Evolutionary conservation across 2,113 vertebrate genomes (phyloP).

Genomic region (Tachysurus vachellii): DNA sequence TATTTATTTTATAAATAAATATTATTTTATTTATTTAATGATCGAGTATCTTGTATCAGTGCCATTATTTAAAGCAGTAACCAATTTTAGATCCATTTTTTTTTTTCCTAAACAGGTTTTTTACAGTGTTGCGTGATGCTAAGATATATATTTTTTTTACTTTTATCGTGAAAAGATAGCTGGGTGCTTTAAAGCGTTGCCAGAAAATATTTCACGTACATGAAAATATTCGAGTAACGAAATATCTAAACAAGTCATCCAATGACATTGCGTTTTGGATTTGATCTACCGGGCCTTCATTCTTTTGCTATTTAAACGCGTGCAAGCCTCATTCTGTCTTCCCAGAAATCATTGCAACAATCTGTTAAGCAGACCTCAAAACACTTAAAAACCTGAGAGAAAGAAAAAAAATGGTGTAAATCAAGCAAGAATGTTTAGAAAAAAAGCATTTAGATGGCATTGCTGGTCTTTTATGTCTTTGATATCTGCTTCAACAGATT

Average conservation of each 20-base stretch:
- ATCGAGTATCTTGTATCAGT: neutral
- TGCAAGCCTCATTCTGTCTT: conserved; percentile 75
- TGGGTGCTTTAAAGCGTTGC: conserved; percentile 68
- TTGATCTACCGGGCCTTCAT: conserved; percentile 78
- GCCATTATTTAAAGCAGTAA: neutral
- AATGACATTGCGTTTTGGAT: conserved; percentile 70
- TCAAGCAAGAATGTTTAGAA: conserved; percentile 73
- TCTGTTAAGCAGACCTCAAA: conserved; percentile 78
- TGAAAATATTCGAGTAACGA: conserved; percentile 67
- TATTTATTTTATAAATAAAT: too few relatives aligned
- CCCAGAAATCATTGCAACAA: conserved; percentile 76
- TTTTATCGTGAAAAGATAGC: conserved; percentile 46
- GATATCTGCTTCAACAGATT: conserved; percentile 69
- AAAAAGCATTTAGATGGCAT: conserved; percentile 67
- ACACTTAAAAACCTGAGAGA: conserved; percentile 67
- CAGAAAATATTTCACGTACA: conserved; percentile 63
- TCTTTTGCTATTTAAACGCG: conserved; percentile 72
- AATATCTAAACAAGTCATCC: conserved; percentile 66
- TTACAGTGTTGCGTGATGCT: conserved; percentile 15
- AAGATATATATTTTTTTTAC: conserved; percentile 20
- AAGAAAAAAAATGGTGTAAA: conserved; percentile 70
- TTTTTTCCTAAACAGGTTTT: neutral
- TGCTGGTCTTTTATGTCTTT: conserved; percentile 74
- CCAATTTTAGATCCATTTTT: conserved; percentile 29
- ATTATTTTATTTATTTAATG: too few relatives aligned